Percentiles rank a stretch among this genome's conserved stretches.
phyloP scores from a whole-genome alignment of 2,113 vertebrate species.

The Dasyurus viverrinus region DNA sequence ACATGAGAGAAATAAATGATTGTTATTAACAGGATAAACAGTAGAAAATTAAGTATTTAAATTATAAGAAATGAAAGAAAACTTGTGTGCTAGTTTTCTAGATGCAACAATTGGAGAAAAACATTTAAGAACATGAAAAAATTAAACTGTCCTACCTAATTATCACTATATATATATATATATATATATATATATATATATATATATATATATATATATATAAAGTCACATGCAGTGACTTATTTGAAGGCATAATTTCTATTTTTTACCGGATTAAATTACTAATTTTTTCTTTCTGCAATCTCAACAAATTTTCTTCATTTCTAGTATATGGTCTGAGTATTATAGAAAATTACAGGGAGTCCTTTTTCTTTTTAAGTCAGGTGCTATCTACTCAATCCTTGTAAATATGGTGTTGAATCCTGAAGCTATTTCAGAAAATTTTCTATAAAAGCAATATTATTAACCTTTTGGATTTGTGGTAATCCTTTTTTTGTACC shows the following conservation, averaged over 20 bases:
- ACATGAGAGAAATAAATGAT: not conserved
- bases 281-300: not conserved
- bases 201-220: too few relatives aligned
- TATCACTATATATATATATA: not conserved
- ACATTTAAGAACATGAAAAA: not conserved
- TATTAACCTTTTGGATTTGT: constrained; percentile 31
- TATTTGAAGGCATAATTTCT: not conserved
- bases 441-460: not conserved
- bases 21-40: not conserved
- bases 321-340: not conserved
- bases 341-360: not conserved
- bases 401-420: constrained; percentile 16
- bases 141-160: not conserved
- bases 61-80: not conserved
- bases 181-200: not conserved
- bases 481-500: not conserved
- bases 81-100: not conserved
- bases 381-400: not conserved
- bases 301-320: not conserved
- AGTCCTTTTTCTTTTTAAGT: constrained; percentile 4
- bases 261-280: not conserved
- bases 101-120: not conserved
- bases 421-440: not conserved
- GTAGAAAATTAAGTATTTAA: not conserved
- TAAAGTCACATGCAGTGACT: not conserved